Evolutionary conservation across 1,140 invertebrate species (phyloP), one percentile per base, ranked within the genome.

Genomic region (Drosophila nebulosa): DNA sequence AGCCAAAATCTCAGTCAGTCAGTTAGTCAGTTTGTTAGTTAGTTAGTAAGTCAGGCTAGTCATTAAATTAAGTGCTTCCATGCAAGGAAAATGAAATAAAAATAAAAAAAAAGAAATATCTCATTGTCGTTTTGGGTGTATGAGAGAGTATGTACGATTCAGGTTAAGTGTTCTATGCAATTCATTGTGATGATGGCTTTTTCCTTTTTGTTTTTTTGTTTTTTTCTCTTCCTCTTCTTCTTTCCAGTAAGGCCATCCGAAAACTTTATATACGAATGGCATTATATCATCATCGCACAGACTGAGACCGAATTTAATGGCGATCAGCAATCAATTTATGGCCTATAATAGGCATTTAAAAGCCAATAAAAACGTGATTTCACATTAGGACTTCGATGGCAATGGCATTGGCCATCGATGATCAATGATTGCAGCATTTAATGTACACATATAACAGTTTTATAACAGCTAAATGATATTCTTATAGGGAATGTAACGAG

Each of bases 11-110:
- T 53, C 35, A 52, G 65, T 2, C 39, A 52, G 57, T 51, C 53
- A 42, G n/a, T 42, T 7, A 10, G 39, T 21, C 39, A 46, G 58
- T 69, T 27, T n/a, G 32, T 39, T 42, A 61, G 66, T 71, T 69
- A 52, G 51, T 72, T 73, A 55, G 52, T 71, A 51, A 51, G 30
- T 46, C 18, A 21, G 73, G 69, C 56, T 52, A 71, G 63, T 74
- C 63, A 88, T 86, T 79, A 88, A 85, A 58, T 69, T 78, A 88
- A 86, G 81, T 86, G 81, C 70, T 66, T 61, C 57, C 30, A 55
- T 12, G 52, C 52, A 55, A 55, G 27, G 52, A 55, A 53, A 53
- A 26, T 27, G 51, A 53, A 53, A 10, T 27, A 30, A 18, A 55
- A 30, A 32, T 32, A 55, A 46, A 46, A 46, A 39, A 16, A 42